These are phyloP conservation scores for Pardosa pseudoannulata DNA, from an alignment of 2,888 invertebrate genomes.

Conservation along the genomic window DNA sequence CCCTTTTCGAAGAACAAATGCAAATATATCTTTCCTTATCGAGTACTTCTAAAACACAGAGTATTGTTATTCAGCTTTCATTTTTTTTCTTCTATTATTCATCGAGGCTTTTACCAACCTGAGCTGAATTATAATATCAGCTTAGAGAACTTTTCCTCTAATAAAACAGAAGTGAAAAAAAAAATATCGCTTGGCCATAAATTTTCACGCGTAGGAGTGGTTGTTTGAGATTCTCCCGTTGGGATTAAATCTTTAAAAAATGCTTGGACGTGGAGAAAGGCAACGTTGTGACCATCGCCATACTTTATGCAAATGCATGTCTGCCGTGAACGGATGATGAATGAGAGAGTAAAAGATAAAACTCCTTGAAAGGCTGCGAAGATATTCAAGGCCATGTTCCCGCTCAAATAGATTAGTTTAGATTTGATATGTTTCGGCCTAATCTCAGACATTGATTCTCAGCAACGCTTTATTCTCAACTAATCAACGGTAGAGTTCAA, in stretches of 20 bases:
- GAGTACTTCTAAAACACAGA: neutral
- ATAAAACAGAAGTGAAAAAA: neutral
- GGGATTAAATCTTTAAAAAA: neutral
- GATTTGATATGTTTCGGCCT: neutral
- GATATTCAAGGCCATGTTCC: neutral
- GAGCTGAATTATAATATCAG: conserved; percentile 22
- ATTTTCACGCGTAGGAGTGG: neutral
- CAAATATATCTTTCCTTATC: conserved; percentile 45
- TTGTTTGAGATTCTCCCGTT: neutral
- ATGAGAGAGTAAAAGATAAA: neutral
- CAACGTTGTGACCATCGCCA: neutral
- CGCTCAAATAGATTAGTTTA: neutral
- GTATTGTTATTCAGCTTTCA: neutral
- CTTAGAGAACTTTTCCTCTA: conserved; percentile 5
- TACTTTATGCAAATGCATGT: neutral
- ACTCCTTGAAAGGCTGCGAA: neutral
- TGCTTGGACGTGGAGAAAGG: neutral
- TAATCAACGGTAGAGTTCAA: too few species aligned
- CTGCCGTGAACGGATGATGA: neutral
- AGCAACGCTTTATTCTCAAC: too few species aligned
- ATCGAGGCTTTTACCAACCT: neutral
- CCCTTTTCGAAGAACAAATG: conserved; percentile 25
- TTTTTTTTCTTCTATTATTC: neutral
- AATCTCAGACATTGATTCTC: too few species aligned
- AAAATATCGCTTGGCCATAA: neutral